Conservation (phyloP, 2,888 invertebrate species). For the Sialis lutaria region DNA sequence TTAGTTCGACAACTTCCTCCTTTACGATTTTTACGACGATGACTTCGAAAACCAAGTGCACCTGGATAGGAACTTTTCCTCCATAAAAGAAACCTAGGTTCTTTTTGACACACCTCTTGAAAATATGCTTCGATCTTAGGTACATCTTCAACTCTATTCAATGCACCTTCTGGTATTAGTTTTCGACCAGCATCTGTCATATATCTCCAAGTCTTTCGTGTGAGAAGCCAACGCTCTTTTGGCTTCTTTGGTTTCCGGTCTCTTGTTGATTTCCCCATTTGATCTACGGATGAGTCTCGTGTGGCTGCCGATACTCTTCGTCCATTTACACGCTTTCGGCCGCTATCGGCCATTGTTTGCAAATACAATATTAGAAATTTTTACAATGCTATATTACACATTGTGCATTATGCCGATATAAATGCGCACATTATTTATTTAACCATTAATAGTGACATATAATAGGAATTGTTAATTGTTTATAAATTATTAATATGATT, state of each 20-base stretch:
- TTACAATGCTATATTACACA: too few species aligned
- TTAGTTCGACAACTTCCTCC: slow-evolving; percentile 51
- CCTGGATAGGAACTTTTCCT: slow-evolving; percentile 70
- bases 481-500: too few species aligned
- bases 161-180: slow-evolving; percentile 64
- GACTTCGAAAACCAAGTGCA: slow-evolving; percentile 37
- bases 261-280: slow-evolving; percentile 39
- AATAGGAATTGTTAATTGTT: too few species aligned
- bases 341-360: slow-evolving; percentile 7
- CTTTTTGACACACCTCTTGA: slow-evolving; percentile 62
- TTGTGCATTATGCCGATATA: too few species aligned
- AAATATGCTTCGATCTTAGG: slow-evolving; percentile 71
- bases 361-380: too few species aligned
- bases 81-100: slow-evolving; percentile 66
- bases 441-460: too few species aligned
- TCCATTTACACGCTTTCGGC: slow-evolving; percentile 1
- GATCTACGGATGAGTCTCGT: slow-evolving; percentile 8
- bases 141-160: slow-evolving; percentile 56
- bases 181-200: slow-evolving; percentile 83
- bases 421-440: too few species aligned
- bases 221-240: slow-evolving; percentile 73
- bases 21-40: slow-evolving; percentile 37
- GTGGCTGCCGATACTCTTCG: background rate
- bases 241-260: slow-evolving; percentile 33
- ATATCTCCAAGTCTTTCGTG: slow-evolving; percentile 79